Conservation (phyloP, 1,140 invertebrate species). For the Ceratoteleas bidentatus region DNA sequence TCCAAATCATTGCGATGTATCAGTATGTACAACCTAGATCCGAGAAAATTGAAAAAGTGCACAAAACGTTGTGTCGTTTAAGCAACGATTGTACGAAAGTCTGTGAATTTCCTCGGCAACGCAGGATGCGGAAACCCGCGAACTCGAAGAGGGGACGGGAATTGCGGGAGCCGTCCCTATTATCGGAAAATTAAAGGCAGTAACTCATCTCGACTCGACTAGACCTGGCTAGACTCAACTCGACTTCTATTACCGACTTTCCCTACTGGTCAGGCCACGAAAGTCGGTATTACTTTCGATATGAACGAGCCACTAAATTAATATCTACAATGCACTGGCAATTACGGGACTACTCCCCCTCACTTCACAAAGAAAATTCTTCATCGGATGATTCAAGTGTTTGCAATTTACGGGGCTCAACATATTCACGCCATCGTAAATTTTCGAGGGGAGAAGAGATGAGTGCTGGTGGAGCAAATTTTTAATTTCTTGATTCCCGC, state of each 20-base stretch:
- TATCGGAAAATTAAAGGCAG: slow-evolving; percentile 80
- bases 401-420: slow-evolving; percentile 50
- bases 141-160: slow-evolving; percentile 52
- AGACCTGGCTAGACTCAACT: slow-evolving; percentile 58
- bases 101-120: no score
- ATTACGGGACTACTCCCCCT: slow-evolving; percentile 74
- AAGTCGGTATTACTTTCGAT: slow-evolving; percentile 80
- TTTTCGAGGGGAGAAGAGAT: slow-evolving; percentile 27
- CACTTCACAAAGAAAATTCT: slow-evolving; percentile 61
- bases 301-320: slow-evolving; percentile 80
- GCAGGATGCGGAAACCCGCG: no score
- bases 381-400: slow-evolving; percentile 55
- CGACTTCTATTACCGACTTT: slow-evolving; percentile 79
- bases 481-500: slow-evolving; percentile 19
- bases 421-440: slow-evolving; percentile 47
- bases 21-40: no score
- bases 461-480: slow-evolving; percentile 12
- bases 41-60: no score
- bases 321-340: slow-evolving; percentile 79
- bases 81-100: no score
- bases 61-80: no score
- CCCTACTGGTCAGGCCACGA: slow-evolving; percentile 69
- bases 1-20: no score
- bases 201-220: slow-evolving; percentile 74
- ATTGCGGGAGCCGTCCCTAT: slow-evolving; percentile 72